Evolutionary conservation across 2,888 invertebrate genomes (phyloP), one percentile per base, ranked within the genome.

Genomic region (Pherbina coryleti): DNA sequence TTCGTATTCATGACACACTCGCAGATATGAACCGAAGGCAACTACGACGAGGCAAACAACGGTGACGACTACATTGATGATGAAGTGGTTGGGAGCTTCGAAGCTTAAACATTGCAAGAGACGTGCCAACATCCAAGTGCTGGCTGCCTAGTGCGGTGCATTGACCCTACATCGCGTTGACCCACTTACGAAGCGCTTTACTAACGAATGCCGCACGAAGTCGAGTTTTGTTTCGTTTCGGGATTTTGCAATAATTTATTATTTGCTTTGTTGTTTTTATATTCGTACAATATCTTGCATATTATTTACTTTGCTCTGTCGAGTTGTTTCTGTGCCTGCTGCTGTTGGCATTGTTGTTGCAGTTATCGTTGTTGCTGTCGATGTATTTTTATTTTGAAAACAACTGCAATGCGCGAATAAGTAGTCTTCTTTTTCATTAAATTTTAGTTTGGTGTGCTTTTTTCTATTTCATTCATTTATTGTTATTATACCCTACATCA

Each of bases 151-250:
- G 57, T 44, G 80, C 80, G 88, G 90, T 90, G 90, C 90, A 90
- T 85, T 90, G 90, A 90, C 89, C 90, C 88, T 87, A 86, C 89
- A 87, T 88, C 89, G 88, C 85, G 87, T 86, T 90, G 90, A 90
- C 90, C 90, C 88, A 90, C 90, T 90, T 90, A 90, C 89, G 89
- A 89, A 87, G 89, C 84, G 84, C 83, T 84, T 83, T 84, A 86
- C 87, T 87, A 86, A 85, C 84, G 82, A 81, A 80, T 82, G 81
- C 79, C 85, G 66, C 31, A 75, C 86, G 87, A 86, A 84, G 83
- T 82, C 81, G 83, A 84, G 81, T 82, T 82, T 80, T 81, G 81
- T 79, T 78, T 71, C 76, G 80, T 69, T 79, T 82, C 80, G 86
- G 76, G 80, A 84, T 78, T 82, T 81, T 81, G 78, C 80, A 77